Percentiles rank a stretch among this genome's conserved stretches.
These are phyloP conservation scores for Pycnonotus jocosus DNA, from an alignment of 2,113 vertebrate species.

Conservation along the genomic window DNA sequence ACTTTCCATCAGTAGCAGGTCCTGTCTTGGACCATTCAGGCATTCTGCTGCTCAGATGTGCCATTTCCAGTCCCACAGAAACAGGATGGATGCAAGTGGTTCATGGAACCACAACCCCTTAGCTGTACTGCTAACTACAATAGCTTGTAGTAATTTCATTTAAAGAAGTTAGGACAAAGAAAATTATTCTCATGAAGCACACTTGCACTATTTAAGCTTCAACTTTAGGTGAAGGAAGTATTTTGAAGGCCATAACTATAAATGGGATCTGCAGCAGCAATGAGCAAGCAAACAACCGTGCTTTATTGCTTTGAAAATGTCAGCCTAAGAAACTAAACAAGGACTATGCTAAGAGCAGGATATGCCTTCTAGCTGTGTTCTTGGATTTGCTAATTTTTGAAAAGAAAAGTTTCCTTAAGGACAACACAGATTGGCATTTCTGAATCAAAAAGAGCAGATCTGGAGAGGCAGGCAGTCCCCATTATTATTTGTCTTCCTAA, in stretches of 20 bases:
- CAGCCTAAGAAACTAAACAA: neutral
- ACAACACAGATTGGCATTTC: neutral
- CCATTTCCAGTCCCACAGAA: neutral
- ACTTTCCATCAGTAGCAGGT: neutral
- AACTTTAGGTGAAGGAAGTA: neutral
- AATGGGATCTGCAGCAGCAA: neutral
- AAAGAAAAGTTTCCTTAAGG: neutral
- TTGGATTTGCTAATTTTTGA: neutral
- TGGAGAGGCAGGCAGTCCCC: neutral
- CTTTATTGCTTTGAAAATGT: neutral
- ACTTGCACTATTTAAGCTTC: neutral
- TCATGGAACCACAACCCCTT: neutral
- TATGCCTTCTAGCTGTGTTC: neutral
- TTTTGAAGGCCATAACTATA: neutral
- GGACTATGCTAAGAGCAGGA: neutral
- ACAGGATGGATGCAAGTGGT: accelerated
- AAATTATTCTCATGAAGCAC: neutral
- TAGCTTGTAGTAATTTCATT: neutral
- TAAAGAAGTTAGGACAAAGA: neutral
- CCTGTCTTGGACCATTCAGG: neutral
- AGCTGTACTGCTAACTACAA: neutral
- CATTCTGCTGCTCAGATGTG: neutral
- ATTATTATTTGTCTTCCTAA: neutral
- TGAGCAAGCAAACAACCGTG: neutral
- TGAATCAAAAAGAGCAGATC: neutral